These are phyloP conservation scores for Kobus ellipsiprymnus DNA, from an alignment of 2,113 vertebrate species.

Conservation along the genomic window DNA sequence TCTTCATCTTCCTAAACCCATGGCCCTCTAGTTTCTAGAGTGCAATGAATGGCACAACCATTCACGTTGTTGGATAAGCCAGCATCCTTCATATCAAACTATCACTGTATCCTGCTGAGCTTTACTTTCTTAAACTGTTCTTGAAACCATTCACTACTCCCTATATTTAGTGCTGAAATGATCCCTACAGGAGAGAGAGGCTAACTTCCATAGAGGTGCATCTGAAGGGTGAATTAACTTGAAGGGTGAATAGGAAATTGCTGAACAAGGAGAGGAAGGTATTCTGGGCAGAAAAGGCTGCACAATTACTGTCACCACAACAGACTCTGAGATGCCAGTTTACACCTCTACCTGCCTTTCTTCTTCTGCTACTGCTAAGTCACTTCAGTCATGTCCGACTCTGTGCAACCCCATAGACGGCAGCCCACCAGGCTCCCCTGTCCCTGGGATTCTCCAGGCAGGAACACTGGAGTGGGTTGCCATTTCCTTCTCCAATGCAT, in stretches of 20 bases:
- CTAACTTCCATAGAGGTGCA: not conserved
- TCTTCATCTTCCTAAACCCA: not conserved
- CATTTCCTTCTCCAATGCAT: too few relatives aligned
- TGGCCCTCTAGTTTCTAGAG: not conserved
- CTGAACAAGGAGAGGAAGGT: not conserved
- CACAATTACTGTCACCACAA: not conserved
- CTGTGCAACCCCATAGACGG: too few relatives aligned
- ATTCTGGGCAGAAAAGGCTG: not conserved
- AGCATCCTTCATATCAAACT: not conserved
- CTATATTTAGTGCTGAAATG: not conserved
- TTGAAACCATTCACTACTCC: not conserved
- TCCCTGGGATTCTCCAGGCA: too few relatives aligned
- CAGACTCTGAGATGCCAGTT: not conserved
- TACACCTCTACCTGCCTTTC: not conserved
- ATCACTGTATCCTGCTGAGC: not conserved
- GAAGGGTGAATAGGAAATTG: not conserved
- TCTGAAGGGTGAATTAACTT: not conserved
- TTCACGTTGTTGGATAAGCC: not conserved
- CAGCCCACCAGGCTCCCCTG: too few relatives aligned
- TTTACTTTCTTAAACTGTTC: not conserved
- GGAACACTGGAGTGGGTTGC: too few relatives aligned
- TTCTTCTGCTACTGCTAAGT: too few relatives aligned
- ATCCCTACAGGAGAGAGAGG: not conserved
- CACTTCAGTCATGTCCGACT: accelerated
- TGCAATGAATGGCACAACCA: not conserved